phyloP scores from a whole-genome alignment of 2,888 invertebrate species.

The Caenorhabditis plicata region DNA sequence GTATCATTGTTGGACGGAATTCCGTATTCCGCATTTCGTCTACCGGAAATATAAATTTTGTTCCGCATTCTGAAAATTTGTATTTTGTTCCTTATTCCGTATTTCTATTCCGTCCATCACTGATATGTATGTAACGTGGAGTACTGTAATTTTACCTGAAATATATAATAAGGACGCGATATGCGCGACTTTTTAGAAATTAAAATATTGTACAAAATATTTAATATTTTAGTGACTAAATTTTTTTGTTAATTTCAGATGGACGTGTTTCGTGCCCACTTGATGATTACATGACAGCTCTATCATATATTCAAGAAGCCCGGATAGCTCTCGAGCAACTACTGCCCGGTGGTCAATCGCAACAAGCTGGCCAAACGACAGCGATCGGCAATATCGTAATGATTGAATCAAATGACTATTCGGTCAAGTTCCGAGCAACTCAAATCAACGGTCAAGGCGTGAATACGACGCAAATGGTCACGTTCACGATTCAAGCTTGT shows the following conservation, averaged over 20 bases:
- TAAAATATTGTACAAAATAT: no score
- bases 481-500: constrained; percentile 22
- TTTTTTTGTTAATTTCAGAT: constrained; percentile 9
- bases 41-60: no score
- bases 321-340: constrained; percentile 17
- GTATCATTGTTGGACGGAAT: no score
- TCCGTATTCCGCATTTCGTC: no score
- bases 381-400: neutral
- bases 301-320: constrained; percentile 23
- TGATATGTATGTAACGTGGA: no score
- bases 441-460: constrained; percentile 17
- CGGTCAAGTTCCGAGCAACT: constrained; percentile 9
- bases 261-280: constrained; percentile 34
- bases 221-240: no score
- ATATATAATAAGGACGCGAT: no score
- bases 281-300: constrained; percentile 37
- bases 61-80: no score
- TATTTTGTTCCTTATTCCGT: no score
- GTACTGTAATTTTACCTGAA: no score
- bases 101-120: no score
- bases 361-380: neutral
- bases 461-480: constrained; percentile 14
- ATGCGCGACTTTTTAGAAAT: no score
- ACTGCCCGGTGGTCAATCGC: neutral
- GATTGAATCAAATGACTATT: neutral